These are phyloP conservation scores for Octodonta nipae DNA, from an alignment of 2,888 invertebrate genomes.

Conservation along the genomic window DNA sequence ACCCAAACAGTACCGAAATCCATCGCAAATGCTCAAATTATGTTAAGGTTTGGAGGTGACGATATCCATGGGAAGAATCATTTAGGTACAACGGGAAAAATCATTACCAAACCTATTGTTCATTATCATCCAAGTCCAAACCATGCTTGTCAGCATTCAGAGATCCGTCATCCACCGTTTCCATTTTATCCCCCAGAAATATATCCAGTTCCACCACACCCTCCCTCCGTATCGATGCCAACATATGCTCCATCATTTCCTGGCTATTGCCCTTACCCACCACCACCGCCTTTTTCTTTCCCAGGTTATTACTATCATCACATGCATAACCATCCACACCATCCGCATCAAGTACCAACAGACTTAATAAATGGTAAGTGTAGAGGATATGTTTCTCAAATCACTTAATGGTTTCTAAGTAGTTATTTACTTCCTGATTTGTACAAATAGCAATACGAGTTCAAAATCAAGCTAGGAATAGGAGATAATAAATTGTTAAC, in stretches of 20 bases:
- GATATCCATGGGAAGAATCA: slow-evolving; percentile 13
- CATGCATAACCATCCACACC: background rate
- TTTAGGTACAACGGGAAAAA: slow-evolving; percentile 4
- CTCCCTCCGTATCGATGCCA: slow-evolving; percentile 5
- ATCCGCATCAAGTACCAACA: no score
- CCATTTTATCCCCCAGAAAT: slow-evolving; percentile 2
- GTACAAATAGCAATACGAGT: no score
- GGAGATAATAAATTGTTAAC: no score
- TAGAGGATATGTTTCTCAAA: no score
- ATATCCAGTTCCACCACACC: slow-evolving; percentile 4
- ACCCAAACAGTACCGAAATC: background rate
- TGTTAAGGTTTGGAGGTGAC: slow-evolving; percentile 20
- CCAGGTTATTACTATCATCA: slow-evolving; percentile 6
- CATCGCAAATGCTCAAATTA: slow-evolving; percentile 21
- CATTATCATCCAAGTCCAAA: slow-evolving; percentile 4
- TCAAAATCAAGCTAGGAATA: no score
- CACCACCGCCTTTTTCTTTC: slow-evolving; percentile 12
- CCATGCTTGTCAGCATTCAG: background rate
- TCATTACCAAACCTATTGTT: no score
- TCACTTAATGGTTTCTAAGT: no score
- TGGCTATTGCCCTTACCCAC: slow-evolving; percentile 14
- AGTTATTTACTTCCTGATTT: no score
- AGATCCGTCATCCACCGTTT: background rate
- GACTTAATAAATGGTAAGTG: no score
- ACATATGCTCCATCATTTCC: slow-evolving; percentile 6